These are phyloP conservation scores for Alethe diademata DNA, from an alignment of 2,113 vertebrate species.

Conservation along the genomic window DNA sequence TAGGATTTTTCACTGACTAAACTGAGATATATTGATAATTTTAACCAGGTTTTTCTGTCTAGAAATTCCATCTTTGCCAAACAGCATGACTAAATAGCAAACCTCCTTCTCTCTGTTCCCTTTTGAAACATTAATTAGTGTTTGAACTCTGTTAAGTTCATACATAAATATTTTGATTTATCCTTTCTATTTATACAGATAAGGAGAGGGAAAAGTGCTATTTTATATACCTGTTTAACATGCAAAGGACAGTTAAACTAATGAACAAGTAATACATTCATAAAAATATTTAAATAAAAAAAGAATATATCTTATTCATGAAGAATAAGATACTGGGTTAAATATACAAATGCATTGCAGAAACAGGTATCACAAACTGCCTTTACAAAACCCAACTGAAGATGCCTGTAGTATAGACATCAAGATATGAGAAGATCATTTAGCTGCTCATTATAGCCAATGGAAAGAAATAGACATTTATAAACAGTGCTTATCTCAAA, in stretches of 20 bases:
- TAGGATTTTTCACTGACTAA: not conserved
- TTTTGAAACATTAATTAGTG: not conserved
- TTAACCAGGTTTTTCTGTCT: not conserved
- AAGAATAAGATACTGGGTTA: not conserved
- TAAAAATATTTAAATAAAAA: not conserved
- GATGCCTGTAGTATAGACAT: not conserved
- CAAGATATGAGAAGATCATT: not conserved
- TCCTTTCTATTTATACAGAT: not conserved
- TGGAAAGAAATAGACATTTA: not conserved
- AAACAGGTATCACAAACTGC: not conserved
- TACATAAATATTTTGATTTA: not conserved
- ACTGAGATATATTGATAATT: not conserved
- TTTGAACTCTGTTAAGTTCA: not conserved
- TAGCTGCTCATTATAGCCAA: not conserved
- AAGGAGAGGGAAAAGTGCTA: not conserved
- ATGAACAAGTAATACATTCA: not conserved
- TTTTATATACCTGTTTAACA: not conserved
- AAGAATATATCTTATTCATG: not conserved
- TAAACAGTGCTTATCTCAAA: not conserved
- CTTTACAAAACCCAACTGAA: not conserved
- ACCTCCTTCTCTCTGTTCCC: not conserved
- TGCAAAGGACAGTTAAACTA: not conserved
- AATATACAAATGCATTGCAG: not conserved
- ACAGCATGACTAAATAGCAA: not conserved
- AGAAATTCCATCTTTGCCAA: not conserved